Base-by-base conservation (phyloP, 2,888 invertebrate species). In the Cosmorhoe ocellata region DNA sequence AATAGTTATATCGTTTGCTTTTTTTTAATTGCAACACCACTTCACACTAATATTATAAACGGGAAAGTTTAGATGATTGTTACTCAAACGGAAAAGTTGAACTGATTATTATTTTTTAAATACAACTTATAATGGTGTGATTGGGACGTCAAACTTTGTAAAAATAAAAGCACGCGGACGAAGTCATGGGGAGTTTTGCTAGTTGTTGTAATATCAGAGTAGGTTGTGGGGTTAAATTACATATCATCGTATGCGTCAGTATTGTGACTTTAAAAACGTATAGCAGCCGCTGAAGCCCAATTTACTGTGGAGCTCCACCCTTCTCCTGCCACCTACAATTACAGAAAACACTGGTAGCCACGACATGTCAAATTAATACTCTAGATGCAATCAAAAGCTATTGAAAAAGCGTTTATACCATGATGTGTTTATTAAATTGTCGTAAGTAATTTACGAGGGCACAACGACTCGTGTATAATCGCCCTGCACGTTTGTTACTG, bases 381-480 rank as follows among this genome's bases (percentile, higher is more conserved):
- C 61, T 59, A 69, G 81, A 81, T 78, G 68, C 73, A 79, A 81
- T 83, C 81, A 77, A 69, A 64, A 71, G 79, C 79, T 79, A 82
- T 85, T 81, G 84, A 81, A 80, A 78, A 81, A 80, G 74, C 80
- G 73, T 85, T 86, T 85, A 83, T 70, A 71, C 64, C 72, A 69
- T 85, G 84, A 86, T 85, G 85, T 85, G 83, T 88, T 81, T 87
- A 88, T 88, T 87, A 89, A 86, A 86, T 81, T 84, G 84, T 86
- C 83, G 68, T 74, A 74, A 71, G 76, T 80, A 76, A 87, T 86
- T 86, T 85, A 83, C 76, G 76, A 76, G 66, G 65, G 70, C 56
- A 67, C 69, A 66, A 64, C 61, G 58, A 63, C 61, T 62, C 58
- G 54, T 60, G 62, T 63, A 54, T 71, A 70, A 70, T 69, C 67